These are phyloP conservation scores for Acanthopleura granulata DNA, from an alignment of 2,888 invertebrate genomes.

Conservation along the genomic window DNA sequence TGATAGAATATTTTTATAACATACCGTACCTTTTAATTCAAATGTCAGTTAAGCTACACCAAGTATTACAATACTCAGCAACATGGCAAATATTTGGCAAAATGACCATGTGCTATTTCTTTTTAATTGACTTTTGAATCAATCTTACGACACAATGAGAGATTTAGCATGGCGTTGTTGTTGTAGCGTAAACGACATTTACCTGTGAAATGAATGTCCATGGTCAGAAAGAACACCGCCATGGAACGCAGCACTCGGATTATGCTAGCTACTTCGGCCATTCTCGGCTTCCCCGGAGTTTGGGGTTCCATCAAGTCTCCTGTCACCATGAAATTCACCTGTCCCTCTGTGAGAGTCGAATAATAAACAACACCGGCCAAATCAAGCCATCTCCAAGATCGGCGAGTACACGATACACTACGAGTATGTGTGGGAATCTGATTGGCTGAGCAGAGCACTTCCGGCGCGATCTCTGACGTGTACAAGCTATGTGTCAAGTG, in stretches of 20 bases:
- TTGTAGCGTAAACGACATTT: slow-evolving; percentile 17
- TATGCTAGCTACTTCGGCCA: slow-evolving; percentile 27
- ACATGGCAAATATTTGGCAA: too few relatives aligned
- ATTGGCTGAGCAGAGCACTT: slow-evolving; percentile 16
- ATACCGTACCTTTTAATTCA: too few relatives aligned
- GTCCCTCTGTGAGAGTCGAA: too few relatives aligned
- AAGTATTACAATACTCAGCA: too few relatives aligned
- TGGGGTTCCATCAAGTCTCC: neutral
- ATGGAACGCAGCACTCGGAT: slow-evolving; percentile 35
- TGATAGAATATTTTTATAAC: too few relatives aligned
- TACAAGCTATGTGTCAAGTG: neutral
- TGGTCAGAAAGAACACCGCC: slow-evolving; percentile 34
- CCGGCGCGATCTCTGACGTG: slow-evolving; percentile 2
- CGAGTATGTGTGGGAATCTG: slow-evolving; percentile 16
- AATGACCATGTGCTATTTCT: too few relatives aligned
- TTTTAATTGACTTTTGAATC: too few relatives aligned
- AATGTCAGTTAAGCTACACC: too few relatives aligned
- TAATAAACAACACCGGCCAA: too few relatives aligned
- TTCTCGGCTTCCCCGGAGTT: neutral
- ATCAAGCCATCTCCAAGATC: too few relatives aligned
- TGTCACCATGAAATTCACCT: slow-evolving; percentile 11
- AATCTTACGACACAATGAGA: neutral
- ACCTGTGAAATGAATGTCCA: slow-evolving; percentile 47
- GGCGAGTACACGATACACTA: neutral
- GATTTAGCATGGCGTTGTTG: neutral